A percentile compares a stretch with the other conserved stretches of the same genome.
Conservation (phyloP, 2,797 vertebrate species). For the Anabacerthia variegaticeps region DNA sequence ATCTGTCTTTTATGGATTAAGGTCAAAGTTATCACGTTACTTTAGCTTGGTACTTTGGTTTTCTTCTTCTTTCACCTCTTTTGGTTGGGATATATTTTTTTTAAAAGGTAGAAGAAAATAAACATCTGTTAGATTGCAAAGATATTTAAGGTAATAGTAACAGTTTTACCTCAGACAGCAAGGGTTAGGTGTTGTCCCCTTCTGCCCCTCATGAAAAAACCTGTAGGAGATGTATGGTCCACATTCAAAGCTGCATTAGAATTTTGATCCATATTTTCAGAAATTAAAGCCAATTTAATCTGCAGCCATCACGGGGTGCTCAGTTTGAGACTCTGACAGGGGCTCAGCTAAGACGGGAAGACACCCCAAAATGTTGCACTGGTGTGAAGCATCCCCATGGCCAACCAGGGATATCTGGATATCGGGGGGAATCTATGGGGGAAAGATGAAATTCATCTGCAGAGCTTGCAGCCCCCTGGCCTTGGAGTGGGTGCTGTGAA, state of each 20-base stretch:
- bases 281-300: background rate
- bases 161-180: rapidly evolving
- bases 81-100: background rate
- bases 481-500: rapidly evolving
- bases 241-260: background rate
- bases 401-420: background rate
- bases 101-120: background rate
- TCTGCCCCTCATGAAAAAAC: background rate
- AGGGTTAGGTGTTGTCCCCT: background rate
- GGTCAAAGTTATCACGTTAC: slow-evolving; percentile 14
- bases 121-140: background rate
- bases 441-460: background rate
- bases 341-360: background rate
- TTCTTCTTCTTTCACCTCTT: background rate
- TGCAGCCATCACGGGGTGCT: background rate
- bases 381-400: background rate
- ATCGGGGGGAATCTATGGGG: background rate
- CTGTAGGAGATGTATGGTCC: background rate
- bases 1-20: slow-evolving; percentile 48
- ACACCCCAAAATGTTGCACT: background rate
- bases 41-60: background rate
- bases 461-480: background rate
- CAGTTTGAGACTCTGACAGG: background rate
- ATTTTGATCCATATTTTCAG: background rate
- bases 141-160: background rate